Evolutionary conservation across 2,113 vertebrate genomes (phyloP).

Genomic region (Ameiurus melas): DNA sequence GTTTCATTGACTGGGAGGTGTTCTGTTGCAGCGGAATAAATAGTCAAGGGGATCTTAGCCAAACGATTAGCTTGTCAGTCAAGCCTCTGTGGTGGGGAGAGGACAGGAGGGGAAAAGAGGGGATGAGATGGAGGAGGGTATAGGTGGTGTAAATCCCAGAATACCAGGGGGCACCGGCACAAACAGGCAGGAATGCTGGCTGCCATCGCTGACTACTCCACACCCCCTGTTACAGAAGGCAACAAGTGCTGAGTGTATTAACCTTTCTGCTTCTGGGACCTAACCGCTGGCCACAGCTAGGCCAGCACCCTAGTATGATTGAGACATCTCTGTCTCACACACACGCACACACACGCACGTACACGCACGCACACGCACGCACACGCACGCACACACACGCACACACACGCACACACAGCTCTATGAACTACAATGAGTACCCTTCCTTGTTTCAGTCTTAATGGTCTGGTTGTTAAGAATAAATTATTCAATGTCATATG

Average conservation of each 20-base stretch:
- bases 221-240: conserved; percentile 91
- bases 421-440: not conserved
- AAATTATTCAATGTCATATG: not conserved
- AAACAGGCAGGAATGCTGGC: conserved; percentile 87
- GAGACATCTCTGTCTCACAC: conserved; percentile 28
- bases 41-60: conserved; percentile 89
- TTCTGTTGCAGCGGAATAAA: conserved; percentile 97
- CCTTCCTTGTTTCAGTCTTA: not conserved
- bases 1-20: conserved; percentile 94
- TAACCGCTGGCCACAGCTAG: conserved; percentile 69
- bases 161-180: conserved; percentile 90
- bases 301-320: not conserved
- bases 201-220: conserved; percentile 74
- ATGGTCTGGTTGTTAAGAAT: not conserved
- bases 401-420: not conserved
- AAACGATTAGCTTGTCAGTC: conserved; percentile 98
- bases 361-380: not conserved
- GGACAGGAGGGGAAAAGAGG: not conserved
- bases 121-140: conserved; percentile 59
- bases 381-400: conserved; percentile 11
- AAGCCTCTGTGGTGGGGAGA: conserved; percentile 77
- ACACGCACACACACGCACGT: conserved; percentile 3
- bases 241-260: conserved; percentile 96
- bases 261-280: conserved; percentile 89
- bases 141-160: conserved; percentile 89